phyloP scores from a whole-genome alignment of 2,797 vertebrate species.

The Numenius phaeopus region DNA sequence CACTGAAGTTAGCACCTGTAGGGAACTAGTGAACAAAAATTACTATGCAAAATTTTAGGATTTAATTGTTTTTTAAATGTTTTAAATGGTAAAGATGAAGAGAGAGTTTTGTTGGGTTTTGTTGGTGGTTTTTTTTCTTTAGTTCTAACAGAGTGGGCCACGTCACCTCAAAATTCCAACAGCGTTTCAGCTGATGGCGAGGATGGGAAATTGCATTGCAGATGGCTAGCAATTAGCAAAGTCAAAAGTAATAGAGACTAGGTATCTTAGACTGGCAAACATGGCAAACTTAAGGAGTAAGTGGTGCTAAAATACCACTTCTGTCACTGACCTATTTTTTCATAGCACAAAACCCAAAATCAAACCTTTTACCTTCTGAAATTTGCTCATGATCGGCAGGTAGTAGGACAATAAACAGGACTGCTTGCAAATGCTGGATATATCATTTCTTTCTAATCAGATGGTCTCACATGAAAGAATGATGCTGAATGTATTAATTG shows the following conservation, averaged over 20 bases:
- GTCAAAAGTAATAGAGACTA: neutral
- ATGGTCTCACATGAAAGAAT: slow-evolving; percentile 25
- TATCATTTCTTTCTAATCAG: neutral
- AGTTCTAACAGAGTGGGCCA: neutral
- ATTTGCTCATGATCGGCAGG: neutral
- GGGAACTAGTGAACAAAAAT: neutral
- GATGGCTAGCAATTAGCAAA: neutral
- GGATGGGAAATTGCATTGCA: neutral
- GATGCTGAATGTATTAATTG: neutral
- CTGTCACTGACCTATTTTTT: neutral
- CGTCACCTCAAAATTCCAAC: neutral
- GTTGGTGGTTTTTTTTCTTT: no score
- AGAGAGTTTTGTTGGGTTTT: rapidly evolving
- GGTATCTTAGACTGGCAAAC: neutral
- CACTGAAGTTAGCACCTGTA: neutral
- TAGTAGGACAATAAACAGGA: neutral
- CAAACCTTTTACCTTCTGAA: neutral
- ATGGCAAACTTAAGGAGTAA: neutral
- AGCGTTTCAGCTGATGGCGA: neutral
- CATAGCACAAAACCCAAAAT: neutral
- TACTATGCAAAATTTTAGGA: neutral
- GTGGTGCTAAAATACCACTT: neutral
- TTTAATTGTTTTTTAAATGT: neutral
- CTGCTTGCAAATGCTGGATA: neutral
- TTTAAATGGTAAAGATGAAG: neutral